phyloP scores from a whole-genome alignment of 2,888 invertebrate genomes.

The Andricus quercusramuli region DNA sequence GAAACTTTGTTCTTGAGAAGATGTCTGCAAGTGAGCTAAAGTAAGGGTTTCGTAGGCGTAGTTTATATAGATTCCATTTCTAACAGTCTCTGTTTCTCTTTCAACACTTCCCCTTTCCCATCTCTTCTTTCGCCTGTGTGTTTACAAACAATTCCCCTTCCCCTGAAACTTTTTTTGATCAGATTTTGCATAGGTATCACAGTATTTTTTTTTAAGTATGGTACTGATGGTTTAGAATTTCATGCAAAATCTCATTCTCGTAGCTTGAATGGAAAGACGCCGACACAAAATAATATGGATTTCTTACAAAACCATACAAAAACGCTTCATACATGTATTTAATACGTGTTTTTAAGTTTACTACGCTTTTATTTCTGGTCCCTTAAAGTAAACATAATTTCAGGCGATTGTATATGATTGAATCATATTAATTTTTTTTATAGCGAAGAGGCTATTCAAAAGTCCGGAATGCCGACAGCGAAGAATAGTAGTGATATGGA shows the following conservation, averaged over 20 bases:
- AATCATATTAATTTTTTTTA: conserved; percentile 47
- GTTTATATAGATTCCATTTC: too few relatives aligned
- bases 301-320: too few relatives aligned
- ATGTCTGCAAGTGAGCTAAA: neutral
- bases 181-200: neutral
- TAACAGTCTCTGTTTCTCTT: too few relatives aligned
- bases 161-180: neutral
- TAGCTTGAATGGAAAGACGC: too few relatives aligned
- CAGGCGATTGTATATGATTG: neutral
- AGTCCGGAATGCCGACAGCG: conserved; percentile 89
- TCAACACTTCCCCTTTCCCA: too few relatives aligned
- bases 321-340: neutral
- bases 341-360: neutral
- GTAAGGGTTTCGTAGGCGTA: too few relatives aligned
- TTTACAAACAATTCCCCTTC: neutral
- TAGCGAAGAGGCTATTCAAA: conserved; percentile 93
- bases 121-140: neutral
- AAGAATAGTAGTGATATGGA: conserved; percentile 96
- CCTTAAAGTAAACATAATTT: neutral
- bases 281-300: too few relatives aligned
- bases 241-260: too few relatives aligned
- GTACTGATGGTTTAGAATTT: too few relatives aligned
- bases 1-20: neutral
- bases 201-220: neutral
- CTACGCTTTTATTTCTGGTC: neutral